Conservation (phyloP, 2,888 invertebrate species). For the Allacma fusca region DNA sequence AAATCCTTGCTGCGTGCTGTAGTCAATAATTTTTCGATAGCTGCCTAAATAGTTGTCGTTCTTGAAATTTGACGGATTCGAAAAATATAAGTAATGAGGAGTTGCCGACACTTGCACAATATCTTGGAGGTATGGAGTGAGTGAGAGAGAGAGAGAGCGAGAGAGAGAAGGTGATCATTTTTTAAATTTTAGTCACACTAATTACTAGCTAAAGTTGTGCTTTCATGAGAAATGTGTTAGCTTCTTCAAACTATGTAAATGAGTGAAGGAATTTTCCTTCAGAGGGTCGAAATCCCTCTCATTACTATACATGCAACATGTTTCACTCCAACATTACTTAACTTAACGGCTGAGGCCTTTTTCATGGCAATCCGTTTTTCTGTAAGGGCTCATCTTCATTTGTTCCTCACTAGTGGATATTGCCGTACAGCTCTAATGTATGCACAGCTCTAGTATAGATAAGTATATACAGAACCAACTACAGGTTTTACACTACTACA, state of each 20-base stretch:
- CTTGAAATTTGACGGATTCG: constrained; percentile 10
- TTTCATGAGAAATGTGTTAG: background rate
- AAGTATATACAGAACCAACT: too few species aligned
- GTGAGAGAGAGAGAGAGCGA: background rate
- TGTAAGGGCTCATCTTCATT: too few species aligned
- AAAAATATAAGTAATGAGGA: constrained; percentile 2
- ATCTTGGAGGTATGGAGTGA: background rate
- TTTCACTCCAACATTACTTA: too few species aligned
- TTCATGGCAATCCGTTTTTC: too few species aligned
- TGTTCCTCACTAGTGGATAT: too few species aligned
- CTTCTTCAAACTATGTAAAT: constrained; percentile 5
- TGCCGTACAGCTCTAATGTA: too few species aligned
- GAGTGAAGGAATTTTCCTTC: background rate
- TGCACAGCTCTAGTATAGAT: too few species aligned
- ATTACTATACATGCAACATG: too few species aligned
- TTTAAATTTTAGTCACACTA: constrained; percentile 9
- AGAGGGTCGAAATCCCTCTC: background rate
- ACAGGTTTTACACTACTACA: too few species aligned
- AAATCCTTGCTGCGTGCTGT: background rate
- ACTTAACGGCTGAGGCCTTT: too few species aligned
- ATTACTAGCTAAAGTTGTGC: background rate
- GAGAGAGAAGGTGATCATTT: background rate
- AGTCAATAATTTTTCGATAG: constrained; percentile 9
- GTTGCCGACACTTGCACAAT: background rate
- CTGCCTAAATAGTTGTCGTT: constrained; percentile 2